A percentile compares a stretch with the other conserved stretches of the same genome.
Evolutionary conservation across 1,140 invertebrate genomes (phyloP).

Genomic region (Halictus rubicundus): DNA sequence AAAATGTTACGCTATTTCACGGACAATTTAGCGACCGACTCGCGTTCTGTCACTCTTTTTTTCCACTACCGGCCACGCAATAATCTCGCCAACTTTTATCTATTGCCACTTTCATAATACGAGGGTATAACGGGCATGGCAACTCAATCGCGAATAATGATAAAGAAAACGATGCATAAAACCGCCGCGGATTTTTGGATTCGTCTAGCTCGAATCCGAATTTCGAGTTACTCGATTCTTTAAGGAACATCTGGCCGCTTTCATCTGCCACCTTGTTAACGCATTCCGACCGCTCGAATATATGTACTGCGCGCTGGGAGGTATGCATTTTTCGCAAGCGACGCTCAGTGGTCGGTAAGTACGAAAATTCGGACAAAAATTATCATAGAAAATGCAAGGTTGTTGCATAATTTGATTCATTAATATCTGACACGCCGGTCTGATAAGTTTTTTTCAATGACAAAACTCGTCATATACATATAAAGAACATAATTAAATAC

Average conservation of each 20-base stretch:
- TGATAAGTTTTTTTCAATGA: too few species aligned
- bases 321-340: too few species aligned
- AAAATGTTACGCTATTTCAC: slow-evolving; percentile 18
- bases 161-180: slow-evolving; percentile 16
- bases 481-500: too few species aligned
- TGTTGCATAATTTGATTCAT: too few species aligned
- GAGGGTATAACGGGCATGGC: not conserved
- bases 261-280: not conserved
- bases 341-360: too few species aligned
- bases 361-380: too few species aligned
- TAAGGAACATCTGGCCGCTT: not conserved
- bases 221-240: not conserved
- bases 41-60: not conserved
- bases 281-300: not conserved
- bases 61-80: not conserved
- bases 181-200: not conserved
- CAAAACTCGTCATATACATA: too few species aligned
- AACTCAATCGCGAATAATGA: slow-evolving; percentile 17
- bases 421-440: too few species aligned
- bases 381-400: too few species aligned
- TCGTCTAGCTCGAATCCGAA: not conserved
- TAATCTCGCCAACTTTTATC: slow-evolving; percentile 20
- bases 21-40: slow-evolving; percentile 10
- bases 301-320: too few species aligned
- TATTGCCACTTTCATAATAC: slow-evolving; percentile 20